These are phyloP conservation scores for Amphimallon solstitiale DNA, from an alignment of 2,888 invertebrate genomes.

Conservation along the genomic window DNA sequence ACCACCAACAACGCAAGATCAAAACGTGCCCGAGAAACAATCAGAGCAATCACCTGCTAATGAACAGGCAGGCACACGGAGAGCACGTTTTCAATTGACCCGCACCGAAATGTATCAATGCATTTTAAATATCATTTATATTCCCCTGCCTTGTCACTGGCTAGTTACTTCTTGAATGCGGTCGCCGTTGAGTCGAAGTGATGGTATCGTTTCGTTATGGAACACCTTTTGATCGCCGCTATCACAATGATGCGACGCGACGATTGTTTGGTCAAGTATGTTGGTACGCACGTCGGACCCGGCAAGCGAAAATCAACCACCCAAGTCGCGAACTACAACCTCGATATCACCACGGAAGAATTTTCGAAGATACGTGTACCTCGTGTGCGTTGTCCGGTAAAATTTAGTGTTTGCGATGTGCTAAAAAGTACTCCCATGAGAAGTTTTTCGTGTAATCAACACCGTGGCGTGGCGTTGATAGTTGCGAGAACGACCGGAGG, in stretches of 20 bases:
- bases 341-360: background rate
- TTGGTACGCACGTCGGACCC: background rate
- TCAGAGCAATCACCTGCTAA: slow-evolving; percentile 34
- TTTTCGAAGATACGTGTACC: background rate
- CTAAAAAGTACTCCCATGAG: slow-evolving; percentile 13
- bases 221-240: slow-evolving; percentile 31
- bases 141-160: slow-evolving; percentile 1
- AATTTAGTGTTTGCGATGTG: background rate
- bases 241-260: slow-evolving; percentile 33
- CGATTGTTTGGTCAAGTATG: slow-evolving; percentile 31
- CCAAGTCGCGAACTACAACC: slow-evolving; percentile 29
- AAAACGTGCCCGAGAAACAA: slow-evolving; percentile 28
- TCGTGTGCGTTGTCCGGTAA: background rate
- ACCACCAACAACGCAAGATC: slow-evolving; percentile 4
- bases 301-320: slow-evolving; percentile 25
- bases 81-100: slow-evolving; percentile 32
- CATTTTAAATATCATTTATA: slow-evolving; percentile 33
- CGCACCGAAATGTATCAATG: slow-evolving; percentile 27
- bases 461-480: slow-evolving; percentile 20
- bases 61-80: slow-evolving; percentile 8
- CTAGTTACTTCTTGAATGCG: slow-evolving; percentile 1
- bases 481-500: slow-evolving; percentile 27
- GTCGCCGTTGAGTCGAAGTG: background rate
- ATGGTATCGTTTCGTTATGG: slow-evolving; percentile 6
- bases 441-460: slow-evolving; percentile 19